phyloP scores from a whole-genome alignment of 2,113 vertebrate genomes.

The Corythaeola cristata region DNA sequence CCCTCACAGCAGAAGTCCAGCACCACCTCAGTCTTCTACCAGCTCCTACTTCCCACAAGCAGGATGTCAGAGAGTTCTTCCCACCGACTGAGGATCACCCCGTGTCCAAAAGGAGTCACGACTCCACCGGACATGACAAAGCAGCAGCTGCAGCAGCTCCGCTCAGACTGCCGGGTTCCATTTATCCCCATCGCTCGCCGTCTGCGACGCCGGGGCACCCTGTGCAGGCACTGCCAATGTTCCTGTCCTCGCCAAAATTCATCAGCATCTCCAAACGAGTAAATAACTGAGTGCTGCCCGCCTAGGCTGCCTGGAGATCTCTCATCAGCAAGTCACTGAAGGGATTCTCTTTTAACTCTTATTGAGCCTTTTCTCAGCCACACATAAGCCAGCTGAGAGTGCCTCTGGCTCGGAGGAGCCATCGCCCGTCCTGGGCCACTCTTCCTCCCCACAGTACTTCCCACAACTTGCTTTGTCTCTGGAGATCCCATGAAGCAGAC shows the following conservation, averaged over 20 bases:
- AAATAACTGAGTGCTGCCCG: neutral
- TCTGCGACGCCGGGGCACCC: neutral
- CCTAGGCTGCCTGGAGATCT: neutral
- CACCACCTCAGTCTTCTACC: neutral
- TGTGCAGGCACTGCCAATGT: neutral
- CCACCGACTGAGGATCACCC: neutral
- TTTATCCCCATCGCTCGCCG: neutral
- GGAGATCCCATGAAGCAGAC: neutral
- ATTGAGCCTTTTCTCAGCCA: neutral
- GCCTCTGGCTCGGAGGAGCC: neutral
- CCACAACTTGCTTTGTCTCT: neutral
- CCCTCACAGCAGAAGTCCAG: neutral
- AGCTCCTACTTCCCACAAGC: neutral
- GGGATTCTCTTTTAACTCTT: neutral
- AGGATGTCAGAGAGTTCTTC: accelerated
- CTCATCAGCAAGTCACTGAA: neutral
- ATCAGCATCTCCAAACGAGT: neutral
- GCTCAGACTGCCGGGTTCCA: neutral
- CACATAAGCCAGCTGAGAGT: accelerated
- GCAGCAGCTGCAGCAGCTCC: neutral
- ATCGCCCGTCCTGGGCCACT: accelerated
- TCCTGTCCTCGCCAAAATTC: neutral
- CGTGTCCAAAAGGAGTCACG: neutral
- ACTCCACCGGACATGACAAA: neutral
- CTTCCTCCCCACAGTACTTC: neutral